These are phyloP conservation scores for Polylopha cassiicola DNA, from an alignment of 2,888 invertebrate species.

Conservation along the genomic window DNA sequence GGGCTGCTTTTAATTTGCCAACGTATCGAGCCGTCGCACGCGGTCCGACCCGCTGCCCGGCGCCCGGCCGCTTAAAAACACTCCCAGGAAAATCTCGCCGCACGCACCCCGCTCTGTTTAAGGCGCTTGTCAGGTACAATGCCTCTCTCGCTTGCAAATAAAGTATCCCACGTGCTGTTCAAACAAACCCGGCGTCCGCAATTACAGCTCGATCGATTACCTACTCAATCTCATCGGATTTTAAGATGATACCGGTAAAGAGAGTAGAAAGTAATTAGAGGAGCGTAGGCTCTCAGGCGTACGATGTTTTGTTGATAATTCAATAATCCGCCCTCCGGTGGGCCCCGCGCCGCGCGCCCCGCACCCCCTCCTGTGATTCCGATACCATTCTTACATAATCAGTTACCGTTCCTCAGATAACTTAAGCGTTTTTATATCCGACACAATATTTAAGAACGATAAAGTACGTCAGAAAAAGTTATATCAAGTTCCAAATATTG, in stretches of 20 bases:
- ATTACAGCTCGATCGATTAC: constrained; percentile 55
- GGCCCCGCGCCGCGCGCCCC: constrained; percentile 32
- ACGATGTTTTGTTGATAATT: constrained; percentile 73
- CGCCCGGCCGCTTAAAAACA: constrained; percentile 62
- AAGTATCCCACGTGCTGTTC: constrained; percentile 36
- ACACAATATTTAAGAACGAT: constrained; percentile 51
- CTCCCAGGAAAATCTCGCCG: constrained; percentile 55
- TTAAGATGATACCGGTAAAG: constrained; percentile 51
- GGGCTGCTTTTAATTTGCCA: constrained; percentile 73
- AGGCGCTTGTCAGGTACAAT: constrained; percentile 43
- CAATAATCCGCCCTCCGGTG: constrained; percentile 64
- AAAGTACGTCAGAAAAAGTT: constrained; percentile 57
- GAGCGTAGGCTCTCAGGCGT: constrained; percentile 58
- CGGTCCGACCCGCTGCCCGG: constrained; percentile 53
- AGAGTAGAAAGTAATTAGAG: constrained; percentile 67
- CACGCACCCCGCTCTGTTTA: constrained; percentile 35
- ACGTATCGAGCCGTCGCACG: constrained; percentile 43
- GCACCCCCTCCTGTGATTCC: constrained; percentile 35
- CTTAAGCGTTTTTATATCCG: constrained; percentile 47
- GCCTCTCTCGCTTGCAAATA: constrained; percentile 26
- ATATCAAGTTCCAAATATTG: constrained; percentile 59
- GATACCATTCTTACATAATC: constrained; percentile 59
- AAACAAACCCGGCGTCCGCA: constrained; percentile 43
- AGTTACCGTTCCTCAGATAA: constrained; percentile 44
- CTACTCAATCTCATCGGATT: constrained; percentile 57